phyloP scores from a whole-genome alignment of 1,140 invertebrate species.

The Brachionus manjavacas region DNA sequence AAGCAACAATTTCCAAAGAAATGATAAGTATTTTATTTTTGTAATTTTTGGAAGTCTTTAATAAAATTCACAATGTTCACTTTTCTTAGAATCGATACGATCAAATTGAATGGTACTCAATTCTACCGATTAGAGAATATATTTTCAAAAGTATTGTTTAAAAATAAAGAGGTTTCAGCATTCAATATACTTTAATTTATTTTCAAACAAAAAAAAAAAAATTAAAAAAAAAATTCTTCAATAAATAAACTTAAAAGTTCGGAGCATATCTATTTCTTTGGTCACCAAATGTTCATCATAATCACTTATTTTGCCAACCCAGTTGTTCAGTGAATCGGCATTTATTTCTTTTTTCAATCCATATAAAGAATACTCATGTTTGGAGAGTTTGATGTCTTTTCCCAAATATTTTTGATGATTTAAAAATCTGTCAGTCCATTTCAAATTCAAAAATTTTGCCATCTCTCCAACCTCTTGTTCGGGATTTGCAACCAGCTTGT shows the following conservation, averaged over 20 bases:
- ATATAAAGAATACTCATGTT: constrained; percentile 1
- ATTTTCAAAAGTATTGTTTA: no score
- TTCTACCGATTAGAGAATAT: no score
- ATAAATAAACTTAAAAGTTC: neutral
- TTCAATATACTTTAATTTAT: neutral
- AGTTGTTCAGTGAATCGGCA: neutral
- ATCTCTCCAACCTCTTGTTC: neutral
- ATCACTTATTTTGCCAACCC: neutral
- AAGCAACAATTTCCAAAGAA: no score
- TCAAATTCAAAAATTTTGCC: neutral
- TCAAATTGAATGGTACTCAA: neutral
- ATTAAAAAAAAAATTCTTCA: neutral
- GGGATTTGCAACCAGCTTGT: neutral
- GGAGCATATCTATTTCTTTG: neutral
- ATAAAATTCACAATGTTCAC: no score
- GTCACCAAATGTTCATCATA: neutral
- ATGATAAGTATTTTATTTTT: no score
- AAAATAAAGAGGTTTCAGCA: neutral
- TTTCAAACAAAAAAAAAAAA: neutral
- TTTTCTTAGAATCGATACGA: no score
- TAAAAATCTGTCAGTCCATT: constrained; percentile 8
- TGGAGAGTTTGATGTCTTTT: neutral
- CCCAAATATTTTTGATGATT: neutral
- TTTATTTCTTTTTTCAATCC: constrained; percentile 6
- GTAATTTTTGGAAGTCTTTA: no score